Evolutionary conservation across 2,888 invertebrate species (phyloP), one percentile per base, ranked within the genome.

Genomic region (Agrotis ipsilon): DNA sequence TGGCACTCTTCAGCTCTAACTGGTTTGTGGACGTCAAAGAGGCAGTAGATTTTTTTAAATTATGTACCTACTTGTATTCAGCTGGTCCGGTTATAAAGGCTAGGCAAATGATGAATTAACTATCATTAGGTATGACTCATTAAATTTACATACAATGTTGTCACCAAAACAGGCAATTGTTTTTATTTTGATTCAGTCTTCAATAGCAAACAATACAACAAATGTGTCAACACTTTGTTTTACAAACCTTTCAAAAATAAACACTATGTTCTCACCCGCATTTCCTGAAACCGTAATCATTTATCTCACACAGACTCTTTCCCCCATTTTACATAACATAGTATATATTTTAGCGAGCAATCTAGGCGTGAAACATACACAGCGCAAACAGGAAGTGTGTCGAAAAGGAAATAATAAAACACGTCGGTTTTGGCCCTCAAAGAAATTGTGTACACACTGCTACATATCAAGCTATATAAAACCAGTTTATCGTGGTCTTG

Each of bases 401-500:
- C 18, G 61, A 67, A 82, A 81, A 72, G 86, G 85, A 88, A 88
- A 89, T 87, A 88, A 89, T 90, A 90, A 87, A 89, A 87, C 81
- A 81, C 72, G 68, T 75, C 66, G 61, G 61, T 39, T 68, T 64
- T 62, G 27, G 62, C 39, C 55, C 60, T 80, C 67, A 71, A 79
- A 80, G 72, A 77, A 73, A 75, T 65, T 67, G 55, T 62, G 58
- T 39, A 39, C 39, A 39, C 39, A 39, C 11, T 9, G 39, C 11
- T 39, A 39, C 11, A 39, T 11, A 39, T 9, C 39, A 39, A 39
- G 39, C 39, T 39, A 39, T 39, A 9, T 7, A 39, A 39, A 39
- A 39, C 39, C 11, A 11, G 39, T 39, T 39, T 11, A 39, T 39
- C 39, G 11, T 39, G 9, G 39, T 39, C 39, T 39, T 1, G 39